Percentiles rank a stretch among this genome's conserved stretches.
These are phyloP conservation scores for Galaxea fascicularis DNA, from an alignment of 92 coral and sea anemone genomes.

Conservation along the genomic window DNA sequence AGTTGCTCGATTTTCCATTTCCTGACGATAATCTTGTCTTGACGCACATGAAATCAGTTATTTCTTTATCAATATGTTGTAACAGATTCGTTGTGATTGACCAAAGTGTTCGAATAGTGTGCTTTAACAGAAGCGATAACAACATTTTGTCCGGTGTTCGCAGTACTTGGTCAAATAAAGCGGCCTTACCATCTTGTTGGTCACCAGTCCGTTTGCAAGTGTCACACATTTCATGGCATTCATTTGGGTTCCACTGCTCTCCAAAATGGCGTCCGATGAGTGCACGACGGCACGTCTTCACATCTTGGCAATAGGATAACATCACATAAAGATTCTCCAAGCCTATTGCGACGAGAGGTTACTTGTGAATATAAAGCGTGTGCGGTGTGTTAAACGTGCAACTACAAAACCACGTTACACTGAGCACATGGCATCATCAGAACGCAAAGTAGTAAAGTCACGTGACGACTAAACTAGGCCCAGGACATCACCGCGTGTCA, in stretches of 20 bases:
- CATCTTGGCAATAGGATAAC: conserved; percentile 82
- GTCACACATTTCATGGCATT: conserved; percentile 92
- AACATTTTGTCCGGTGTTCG: too few species aligned
- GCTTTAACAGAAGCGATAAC: neutral
- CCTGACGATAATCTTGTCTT: too few species aligned
- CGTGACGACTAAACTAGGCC: too few species aligned
- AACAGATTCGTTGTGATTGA: neutral
- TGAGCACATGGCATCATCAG: too few species aligned
- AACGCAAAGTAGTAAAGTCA: too few species aligned
- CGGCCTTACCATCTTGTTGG: conserved; percentile 41
- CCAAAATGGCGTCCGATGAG: conserved; percentile 97
- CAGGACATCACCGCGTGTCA: too few species aligned
- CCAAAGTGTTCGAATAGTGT: neutral
- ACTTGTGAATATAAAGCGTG: neutral
- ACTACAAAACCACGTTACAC: too few species aligned
- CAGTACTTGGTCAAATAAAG: neutral
- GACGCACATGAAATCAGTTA: neutral
- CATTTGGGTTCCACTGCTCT: conserved; percentile 84
- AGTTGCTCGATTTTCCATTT: too few species aligned
- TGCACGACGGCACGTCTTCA: conserved; percentile 77
- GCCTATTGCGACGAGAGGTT: conserved; percentile 44
- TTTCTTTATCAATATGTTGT: neutral
- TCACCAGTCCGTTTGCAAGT: conserved; percentile 64
- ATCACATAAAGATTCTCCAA: conserved; percentile 91
- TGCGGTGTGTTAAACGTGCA: too few species aligned